phyloP scores from a whole-genome alignment of 2,888 invertebrate species.

The Molorchus minor region DNA sequence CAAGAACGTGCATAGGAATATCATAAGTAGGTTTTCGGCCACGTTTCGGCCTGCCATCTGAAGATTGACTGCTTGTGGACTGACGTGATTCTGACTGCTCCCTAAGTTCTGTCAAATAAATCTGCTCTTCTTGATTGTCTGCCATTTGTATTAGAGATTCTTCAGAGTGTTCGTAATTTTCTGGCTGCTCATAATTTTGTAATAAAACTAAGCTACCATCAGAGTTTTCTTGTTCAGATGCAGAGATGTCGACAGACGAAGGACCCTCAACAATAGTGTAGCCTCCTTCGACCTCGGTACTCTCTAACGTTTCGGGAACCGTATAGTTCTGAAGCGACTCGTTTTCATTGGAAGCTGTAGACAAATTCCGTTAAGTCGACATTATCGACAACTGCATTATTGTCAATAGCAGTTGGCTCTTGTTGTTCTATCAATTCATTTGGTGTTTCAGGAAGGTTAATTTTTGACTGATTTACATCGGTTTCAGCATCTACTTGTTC shows the following conservation, averaged over 20 bases:
- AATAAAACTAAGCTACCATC: constrained; percentile 8
- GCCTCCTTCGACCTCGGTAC: constrained; percentile 12
- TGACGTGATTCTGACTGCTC: constrained; percentile 14
- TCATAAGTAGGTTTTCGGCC: constrained; percentile 47
- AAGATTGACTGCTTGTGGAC: constrained; percentile 5
- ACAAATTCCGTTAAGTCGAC: neutral
- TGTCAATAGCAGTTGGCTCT: neutral
- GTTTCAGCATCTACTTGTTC: too few relatives aligned
- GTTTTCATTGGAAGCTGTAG: neutral
- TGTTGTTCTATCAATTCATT: neutral
- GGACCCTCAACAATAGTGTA: constrained; percentile 19
- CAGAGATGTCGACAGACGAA: constrained; percentile 5
- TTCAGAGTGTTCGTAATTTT: neutral
- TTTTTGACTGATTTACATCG: too few relatives aligned
- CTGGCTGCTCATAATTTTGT: constrained; percentile 3
- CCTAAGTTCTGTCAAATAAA: constrained; percentile 9
- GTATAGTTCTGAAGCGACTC: neutral
- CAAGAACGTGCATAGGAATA: constrained; percentile 61
- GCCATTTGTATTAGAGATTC: neutral
- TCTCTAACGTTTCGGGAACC: constrained; percentile 1
- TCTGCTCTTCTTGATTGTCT: constrained; percentile 7
- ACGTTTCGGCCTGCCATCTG: constrained; percentile 26
- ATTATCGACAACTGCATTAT: neutral
- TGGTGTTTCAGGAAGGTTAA: neutral
- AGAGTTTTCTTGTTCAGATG: neutral